Evolutionary conservation across 2,888 invertebrate genomes (phyloP).

Genomic region (Orchesella flavescens): DNA sequence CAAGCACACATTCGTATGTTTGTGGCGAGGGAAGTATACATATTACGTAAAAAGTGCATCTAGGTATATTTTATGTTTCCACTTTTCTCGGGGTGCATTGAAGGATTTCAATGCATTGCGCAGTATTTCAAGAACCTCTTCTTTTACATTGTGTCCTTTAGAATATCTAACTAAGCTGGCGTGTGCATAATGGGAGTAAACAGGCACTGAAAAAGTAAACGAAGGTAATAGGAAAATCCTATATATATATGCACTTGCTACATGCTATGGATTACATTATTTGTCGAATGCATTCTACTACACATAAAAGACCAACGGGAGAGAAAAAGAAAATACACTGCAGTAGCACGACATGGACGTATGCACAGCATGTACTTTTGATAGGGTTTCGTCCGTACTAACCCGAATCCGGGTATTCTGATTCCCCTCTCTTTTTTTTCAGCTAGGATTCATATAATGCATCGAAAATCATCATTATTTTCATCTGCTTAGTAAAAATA

Average conservation of each 20-base stretch:
- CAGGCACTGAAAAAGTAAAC: constrained; percentile 16
- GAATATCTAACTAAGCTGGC: constrained; percentile 11
- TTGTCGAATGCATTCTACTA: background rate
- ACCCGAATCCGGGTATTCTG: constrained; percentile 42
- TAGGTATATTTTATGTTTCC: constrained; percentile 15
- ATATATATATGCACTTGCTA: background rate
- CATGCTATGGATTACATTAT: background rate
- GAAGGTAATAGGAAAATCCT: constrained; percentile 17
- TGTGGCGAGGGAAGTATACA: too few species aligned
- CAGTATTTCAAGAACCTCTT: constrained; percentile 33
- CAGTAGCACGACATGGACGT: background rate
- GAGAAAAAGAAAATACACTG: constrained; percentile 25
- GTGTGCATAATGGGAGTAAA: constrained; percentile 4
- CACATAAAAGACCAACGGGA: background rate
- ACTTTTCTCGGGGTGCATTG: background rate
- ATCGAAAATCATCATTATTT: constrained; percentile 9
- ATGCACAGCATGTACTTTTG: constrained; percentile 11
- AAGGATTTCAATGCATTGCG: constrained; percentile 28
- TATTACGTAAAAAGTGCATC: background rate
- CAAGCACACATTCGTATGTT: too few species aligned
- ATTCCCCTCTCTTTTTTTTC: constrained; percentile 33
- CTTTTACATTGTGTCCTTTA: constrained; percentile 18
- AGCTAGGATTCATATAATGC: background rate
- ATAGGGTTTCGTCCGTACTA: constrained; percentile 43
- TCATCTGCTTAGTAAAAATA: constrained; percentile 9